A percentile compares a stretch with the other conserved stretches of the same genome.
phyloP scores from a whole-genome alignment of 1,140 invertebrate genomes.

The Planococcus citri region DNA sequence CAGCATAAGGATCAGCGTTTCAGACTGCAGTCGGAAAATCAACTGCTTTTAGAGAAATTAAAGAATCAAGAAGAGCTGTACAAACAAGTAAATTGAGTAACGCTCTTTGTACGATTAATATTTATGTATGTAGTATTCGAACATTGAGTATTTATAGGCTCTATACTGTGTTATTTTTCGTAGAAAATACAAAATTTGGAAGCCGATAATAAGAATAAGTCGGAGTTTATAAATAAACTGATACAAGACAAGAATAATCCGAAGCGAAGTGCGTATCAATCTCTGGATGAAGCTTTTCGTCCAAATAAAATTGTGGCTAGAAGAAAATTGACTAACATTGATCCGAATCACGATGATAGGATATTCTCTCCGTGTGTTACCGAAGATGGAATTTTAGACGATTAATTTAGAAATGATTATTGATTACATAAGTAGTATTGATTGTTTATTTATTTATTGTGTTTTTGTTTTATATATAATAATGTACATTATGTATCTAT shows the following conservation, averaged over 20 bases:
- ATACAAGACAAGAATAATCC: not conserved
- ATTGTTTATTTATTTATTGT: too few relatives aligned
- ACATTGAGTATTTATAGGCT: too few relatives aligned
- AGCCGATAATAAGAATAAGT: not conserved
- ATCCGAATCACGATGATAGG: not conserved
- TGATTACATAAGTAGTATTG: too few relatives aligned
- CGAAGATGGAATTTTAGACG: not conserved
- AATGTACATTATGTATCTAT: too few relatives aligned
- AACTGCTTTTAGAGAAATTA: not conserved
- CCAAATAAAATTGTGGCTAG: not conserved
- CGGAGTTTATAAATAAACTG: not conserved
- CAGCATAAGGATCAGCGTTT: not conserved
- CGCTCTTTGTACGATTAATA: not conserved
- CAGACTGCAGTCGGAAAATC: not conserved
- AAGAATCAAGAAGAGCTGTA: not conserved
- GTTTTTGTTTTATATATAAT: too few relatives aligned
- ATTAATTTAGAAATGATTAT: too few relatives aligned
- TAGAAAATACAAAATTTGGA: not conserved
- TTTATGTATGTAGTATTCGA: too few relatives aligned
- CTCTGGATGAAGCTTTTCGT: not conserved
- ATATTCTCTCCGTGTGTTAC: not conserved
- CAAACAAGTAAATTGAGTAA: not conserved
- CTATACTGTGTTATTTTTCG: not conserved
- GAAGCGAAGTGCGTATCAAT: too few relatives aligned
- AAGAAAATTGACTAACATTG: not conserved